phyloP scores from a whole-genome alignment of 1,140 invertebrate genomes.

The Euura lappo region DNA sequence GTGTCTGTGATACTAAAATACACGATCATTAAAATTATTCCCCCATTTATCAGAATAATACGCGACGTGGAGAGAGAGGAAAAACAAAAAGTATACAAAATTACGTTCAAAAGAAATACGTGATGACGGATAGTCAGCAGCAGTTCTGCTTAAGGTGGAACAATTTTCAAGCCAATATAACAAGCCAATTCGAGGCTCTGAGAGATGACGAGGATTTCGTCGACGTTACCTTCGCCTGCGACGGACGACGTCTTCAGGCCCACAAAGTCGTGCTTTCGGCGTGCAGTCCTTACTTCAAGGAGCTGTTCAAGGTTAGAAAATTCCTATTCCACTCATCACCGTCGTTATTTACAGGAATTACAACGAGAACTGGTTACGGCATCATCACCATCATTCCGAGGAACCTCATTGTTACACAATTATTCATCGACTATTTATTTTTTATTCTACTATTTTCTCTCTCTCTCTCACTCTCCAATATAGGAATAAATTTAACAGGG shows the following conservation, averaged over 20 bases:
- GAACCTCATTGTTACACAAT: too few species aligned
- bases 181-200: constrained; percentile 79
- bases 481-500: too few species aligned
- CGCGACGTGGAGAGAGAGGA: neutral
- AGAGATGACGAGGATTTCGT: constrained; percentile 82
- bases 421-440: too few species aligned
- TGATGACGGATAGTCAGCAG: constrained; percentile 65
- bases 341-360: too few species aligned
- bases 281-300: constrained; percentile 82
- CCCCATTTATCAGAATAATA: too few species aligned
- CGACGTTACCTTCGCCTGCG: constrained; percentile 83
- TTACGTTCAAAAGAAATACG: constrained; percentile 35
- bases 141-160: constrained; percentile 93
- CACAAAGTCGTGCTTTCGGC: constrained; percentile 82
- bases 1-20: neutral
- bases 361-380: too few species aligned
- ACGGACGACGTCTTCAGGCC: constrained; percentile 76
- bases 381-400: too few species aligned
- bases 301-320: constrained; percentile 77
- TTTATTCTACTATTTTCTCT: too few species aligned
- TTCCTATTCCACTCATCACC: constrained; percentile 20
- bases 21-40: neutral
- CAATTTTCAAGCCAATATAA: constrained; percentile 90
- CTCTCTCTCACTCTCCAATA: too few species aligned
- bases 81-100: too few species aligned